Evolutionary conservation across 2,888 invertebrate genomes (phyloP).

Genomic region (Athripsodes cinereus): DNA sequence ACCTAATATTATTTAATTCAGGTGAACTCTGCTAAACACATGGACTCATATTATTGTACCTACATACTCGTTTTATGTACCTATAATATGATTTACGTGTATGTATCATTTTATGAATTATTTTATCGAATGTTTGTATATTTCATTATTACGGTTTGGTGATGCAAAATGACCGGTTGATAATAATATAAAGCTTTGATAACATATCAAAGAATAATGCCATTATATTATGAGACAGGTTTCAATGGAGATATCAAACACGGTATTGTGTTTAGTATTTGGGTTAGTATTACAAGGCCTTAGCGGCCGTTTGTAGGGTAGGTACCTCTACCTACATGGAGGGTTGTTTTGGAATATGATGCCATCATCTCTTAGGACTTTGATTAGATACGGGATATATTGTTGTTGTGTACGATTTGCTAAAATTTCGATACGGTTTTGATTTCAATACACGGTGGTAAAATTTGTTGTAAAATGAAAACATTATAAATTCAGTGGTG

Average conservation of each 20-base stretch:
- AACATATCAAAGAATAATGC: constrained; percentile 24
- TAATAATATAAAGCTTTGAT: constrained; percentile 22
- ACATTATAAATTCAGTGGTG: too few relatives aligned
- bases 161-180: constrained; percentile 21
- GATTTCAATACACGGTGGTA: constrained; percentile 8
- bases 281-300: constrained; percentile 23
- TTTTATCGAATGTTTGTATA: not conserved
- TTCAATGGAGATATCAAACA: constrained; percentile 22
- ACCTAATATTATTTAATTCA: too few relatives aligned
- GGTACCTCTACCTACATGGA: not conserved
- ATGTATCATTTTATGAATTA: too few relatives aligned
- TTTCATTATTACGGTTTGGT: constrained; percentile 8
- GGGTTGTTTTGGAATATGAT: not conserved
- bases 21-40: too few relatives aligned
- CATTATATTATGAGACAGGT: constrained; percentile 18
- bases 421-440: constrained; percentile 25
- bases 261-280: constrained; percentile 16
- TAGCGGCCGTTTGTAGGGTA: not conserved
- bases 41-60: too few relatives aligned
- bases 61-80: too few relatives aligned
- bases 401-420: not conserved
- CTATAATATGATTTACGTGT: too few relatives aligned
- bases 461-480: not conserved
- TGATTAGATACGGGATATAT: constrained; percentile 23
- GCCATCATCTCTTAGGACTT: not conserved